A percentile compares a stretch with the other conserved stretches of the same genome.
Evolutionary conservation across 1,140 invertebrate species (phyloP).

Genomic region (Idris sp.): DNA sequence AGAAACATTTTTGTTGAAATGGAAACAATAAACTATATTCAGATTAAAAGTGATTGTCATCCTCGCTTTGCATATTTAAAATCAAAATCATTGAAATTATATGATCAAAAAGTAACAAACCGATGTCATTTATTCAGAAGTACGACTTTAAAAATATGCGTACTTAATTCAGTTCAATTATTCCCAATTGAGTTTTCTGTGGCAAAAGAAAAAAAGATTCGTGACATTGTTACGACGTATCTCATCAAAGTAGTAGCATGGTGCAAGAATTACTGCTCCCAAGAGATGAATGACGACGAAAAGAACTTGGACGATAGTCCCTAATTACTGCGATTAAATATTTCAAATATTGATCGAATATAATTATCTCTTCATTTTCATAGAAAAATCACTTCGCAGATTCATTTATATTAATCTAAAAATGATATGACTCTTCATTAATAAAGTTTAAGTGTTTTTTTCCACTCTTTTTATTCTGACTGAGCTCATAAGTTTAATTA

Average conservation of each 20-base stretch:
- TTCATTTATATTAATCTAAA: too few species aligned
- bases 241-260: conserved; percentile 45
- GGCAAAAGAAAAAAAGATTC: conserved; percentile 40
- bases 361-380: not conserved
- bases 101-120: conserved; percentile 32
- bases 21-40: too few species aligned
- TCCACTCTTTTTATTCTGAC: too few species aligned
- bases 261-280: conserved; percentile 24
- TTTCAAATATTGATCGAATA: conserved; percentile 18
- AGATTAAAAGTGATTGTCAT: too few species aligned
- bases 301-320: conserved; percentile 19
- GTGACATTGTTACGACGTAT: conserved; percentile 48
- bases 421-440: too few species aligned
- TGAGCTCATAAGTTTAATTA: too few species aligned
- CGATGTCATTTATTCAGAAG: conserved; percentile 24
- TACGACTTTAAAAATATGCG: conserved; percentile 49
- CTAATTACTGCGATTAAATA: conserved; percentile 31
- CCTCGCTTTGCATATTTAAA: too few species aligned
- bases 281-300: conserved; percentile 27
- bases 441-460: too few species aligned
- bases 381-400: too few species aligned
- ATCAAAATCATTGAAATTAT: too few species aligned
- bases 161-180: conserved; percentile 56
- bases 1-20: too few species aligned
- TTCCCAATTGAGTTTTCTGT: conserved; percentile 55